Percentiles rank a stretch among this genome's conserved stretches.
Conservation (phyloP, 2,113 vertebrate genomes). For the Sorex araneus region DNA sequence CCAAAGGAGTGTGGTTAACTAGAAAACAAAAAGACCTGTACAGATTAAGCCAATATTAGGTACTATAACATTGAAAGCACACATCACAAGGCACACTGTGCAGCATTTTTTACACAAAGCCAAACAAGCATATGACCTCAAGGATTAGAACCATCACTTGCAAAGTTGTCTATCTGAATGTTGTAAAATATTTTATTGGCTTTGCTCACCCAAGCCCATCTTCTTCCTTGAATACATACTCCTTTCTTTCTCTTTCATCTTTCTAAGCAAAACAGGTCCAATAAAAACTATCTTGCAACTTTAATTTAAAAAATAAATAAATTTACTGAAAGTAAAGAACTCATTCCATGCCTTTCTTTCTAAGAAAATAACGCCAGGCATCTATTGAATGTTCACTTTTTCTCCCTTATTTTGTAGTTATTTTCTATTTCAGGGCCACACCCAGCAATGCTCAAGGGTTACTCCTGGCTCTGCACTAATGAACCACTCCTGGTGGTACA, state of each 20-base stretch:
- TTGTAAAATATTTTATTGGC: constrained; percentile 12
- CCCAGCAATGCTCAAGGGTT: no score
- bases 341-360: neutral
- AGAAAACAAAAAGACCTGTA: constrained; percentile 37
- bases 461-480: no score
- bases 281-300: no score
- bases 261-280: no score
- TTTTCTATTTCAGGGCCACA: no score
- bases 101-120: neutral
- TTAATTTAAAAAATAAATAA: no score
- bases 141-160: neutral
- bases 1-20: constrained; percentile 49
- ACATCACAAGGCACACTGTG: neutral
- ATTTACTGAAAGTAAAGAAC: neutral
- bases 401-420: no score
- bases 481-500: no score
- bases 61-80: constrained; percentile 17
- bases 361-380: neutral
- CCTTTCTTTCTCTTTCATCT: no score
- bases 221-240: no score
- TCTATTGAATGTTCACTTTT: no score
- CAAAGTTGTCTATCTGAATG: neutral
- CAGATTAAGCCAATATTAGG: constrained; percentile 26
- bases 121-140: neutral
- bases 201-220: no score